Conservation (phyloP, 2,113 vertebrate species). For the Dolichotis patagonum region DNA sequence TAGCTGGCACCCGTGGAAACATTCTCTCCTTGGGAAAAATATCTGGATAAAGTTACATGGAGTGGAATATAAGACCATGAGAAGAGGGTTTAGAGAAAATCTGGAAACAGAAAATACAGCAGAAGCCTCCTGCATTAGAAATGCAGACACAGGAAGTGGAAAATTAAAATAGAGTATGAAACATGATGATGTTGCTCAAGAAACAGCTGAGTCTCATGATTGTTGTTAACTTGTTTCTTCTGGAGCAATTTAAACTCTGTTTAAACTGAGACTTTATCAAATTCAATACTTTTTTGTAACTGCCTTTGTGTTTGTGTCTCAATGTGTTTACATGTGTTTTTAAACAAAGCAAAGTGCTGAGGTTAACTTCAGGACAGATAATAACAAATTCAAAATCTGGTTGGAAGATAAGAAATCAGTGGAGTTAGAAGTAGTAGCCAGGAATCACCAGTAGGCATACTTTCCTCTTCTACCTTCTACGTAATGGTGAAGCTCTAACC, state of each 20-base stretch:
- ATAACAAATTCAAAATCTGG: neutral
- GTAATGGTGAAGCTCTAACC: neutral
- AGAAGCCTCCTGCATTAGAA: neutral
- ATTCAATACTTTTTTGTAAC: neutral
- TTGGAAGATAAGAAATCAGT: neutral
- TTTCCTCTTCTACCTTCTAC: neutral
- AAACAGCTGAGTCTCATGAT: neutral
- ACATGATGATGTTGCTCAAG: neutral
- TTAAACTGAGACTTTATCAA: neutral
- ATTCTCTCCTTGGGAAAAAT: slow-evolving; percentile 58
- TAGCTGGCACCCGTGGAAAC: slow-evolving; percentile 24
- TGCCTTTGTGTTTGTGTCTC: neutral
- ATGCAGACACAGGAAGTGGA: neutral
- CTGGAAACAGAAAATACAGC: neutral
- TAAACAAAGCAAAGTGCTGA: neutral
- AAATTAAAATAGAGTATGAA: neutral
- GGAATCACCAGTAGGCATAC: neutral
- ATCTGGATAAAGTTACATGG: slow-evolving; percentile 12
- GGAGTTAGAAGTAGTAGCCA: neutral
- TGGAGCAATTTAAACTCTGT: neutral
- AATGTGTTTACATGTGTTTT: neutral
- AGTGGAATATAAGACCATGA: slow-evolving; percentile 47
- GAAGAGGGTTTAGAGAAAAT: neutral
- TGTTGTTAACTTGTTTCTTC: slow-evolving; percentile 21
- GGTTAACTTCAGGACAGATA: neutral